A percentile compares a stretch with the other conserved stretches of the same genome.
phyloP scores from a whole-genome alignment of 1,140 invertebrate genomes.

The Neomicropteryx cornuta region DNA sequence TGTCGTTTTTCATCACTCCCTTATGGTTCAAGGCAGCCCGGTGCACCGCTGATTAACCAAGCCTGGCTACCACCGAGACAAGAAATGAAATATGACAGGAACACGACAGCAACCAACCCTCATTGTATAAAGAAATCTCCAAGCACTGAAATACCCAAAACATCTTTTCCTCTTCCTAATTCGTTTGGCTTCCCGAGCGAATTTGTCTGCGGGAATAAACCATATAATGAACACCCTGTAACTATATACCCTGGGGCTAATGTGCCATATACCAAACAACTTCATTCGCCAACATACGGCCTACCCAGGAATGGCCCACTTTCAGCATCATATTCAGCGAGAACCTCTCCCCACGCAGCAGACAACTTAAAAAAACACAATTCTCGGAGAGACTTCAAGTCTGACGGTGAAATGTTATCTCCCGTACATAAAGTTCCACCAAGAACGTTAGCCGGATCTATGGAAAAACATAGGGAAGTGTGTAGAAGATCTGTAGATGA shows the following conservation, averaged over 20 bases:
- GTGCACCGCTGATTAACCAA: constrained; percentile 21
- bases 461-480: constrained; percentile 66
- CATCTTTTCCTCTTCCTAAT: constrained; percentile 30
- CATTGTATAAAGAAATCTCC: constrained; percentile 29
- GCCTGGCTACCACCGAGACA: constrained; percentile 34
- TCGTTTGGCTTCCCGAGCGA: constrained; percentile 32
- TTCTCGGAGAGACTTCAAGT: constrained; percentile 28
- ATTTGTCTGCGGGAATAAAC: constrained; percentile 32
- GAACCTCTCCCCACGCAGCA: constrained; percentile 15
- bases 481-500: constrained; percentile 43
- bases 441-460: constrained; percentile 52
- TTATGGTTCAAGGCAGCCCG: constrained; percentile 36
- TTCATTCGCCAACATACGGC: constrained; percentile 34
- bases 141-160: constrained; percentile 27
- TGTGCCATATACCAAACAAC: constrained; percentile 30
- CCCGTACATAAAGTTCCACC: constrained; percentile 50
- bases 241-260: constrained; percentile 47
- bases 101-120: constrained; percentile 14
- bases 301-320: constrained; percentile 25
- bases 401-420: constrained; percentile 36
- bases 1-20: constrained; percentile 57
- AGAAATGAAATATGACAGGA: constrained; percentile 8
- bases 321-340: constrained; percentile 26
- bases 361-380: constrained; percentile 24
- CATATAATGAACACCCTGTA: constrained; percentile 49